A percentile compares a stretch with the other conserved stretches of the same genome.
Evolutionary conservation across 2,113 vertebrate genomes (phyloP).

Genomic region (Podarcis cretensis): DNA sequence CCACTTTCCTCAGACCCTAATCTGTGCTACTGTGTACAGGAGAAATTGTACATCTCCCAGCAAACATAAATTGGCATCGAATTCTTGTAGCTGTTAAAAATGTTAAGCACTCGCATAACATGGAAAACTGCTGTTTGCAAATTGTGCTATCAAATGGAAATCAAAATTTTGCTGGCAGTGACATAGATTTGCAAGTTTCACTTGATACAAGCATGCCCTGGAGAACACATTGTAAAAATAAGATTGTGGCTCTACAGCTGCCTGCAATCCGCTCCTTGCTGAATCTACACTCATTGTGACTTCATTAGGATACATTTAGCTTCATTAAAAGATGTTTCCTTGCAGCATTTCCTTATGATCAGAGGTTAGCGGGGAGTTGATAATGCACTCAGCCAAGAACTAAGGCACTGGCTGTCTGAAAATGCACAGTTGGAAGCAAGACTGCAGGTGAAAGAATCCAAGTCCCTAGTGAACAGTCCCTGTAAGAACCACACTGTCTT

Average conservation of each 20-base stretch:
- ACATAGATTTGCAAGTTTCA: constrained; percentile 39
- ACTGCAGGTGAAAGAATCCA: constrained; percentile 44
- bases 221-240: constrained; percentile 50
- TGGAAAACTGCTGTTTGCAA: constrained; percentile 49
- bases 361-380: not conserved
- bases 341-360: constrained; percentile 33
- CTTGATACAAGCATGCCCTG: constrained; percentile 15
- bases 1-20: not conserved
- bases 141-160: constrained; percentile 52
- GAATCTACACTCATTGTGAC: constrained; percentile 32
- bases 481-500: constrained; percentile 58
- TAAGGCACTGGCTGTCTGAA: constrained; percentile 19
- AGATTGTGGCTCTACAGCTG: constrained; percentile 8
- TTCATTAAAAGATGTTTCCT: constrained; percentile 55
- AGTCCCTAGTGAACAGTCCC: constrained; percentile 58
- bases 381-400: not conserved
- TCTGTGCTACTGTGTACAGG: not conserved
- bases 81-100: constrained; percentile 32
- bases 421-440: constrained; percentile 36
- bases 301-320: constrained; percentile 51
- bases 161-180: constrained; percentile 55
- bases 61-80: constrained; percentile 15
- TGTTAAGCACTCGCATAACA: not conserved
- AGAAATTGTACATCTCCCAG: constrained; percentile 19
- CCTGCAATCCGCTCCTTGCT: constrained; percentile 49